These are phyloP conservation scores for Tuberolachnus salignus DNA, from an alignment of 2,888 invertebrate species.

Conservation along the genomic window DNA sequence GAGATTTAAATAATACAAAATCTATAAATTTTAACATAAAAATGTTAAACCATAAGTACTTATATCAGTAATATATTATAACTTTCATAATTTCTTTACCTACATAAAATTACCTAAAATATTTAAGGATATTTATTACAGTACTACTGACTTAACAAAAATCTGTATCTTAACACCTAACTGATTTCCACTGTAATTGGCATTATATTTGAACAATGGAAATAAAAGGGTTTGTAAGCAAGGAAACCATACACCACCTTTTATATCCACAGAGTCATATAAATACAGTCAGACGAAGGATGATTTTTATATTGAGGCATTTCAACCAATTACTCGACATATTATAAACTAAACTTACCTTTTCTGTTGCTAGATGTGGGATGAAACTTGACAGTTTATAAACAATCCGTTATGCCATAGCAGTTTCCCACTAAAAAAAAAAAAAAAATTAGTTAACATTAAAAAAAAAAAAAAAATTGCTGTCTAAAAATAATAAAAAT, in stretches of 20 bases:
- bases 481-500: too few species aligned
- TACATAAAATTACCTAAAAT: too few species aligned
- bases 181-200: neutral
- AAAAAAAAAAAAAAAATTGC: too few species aligned
- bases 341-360: conserved; percentile 33
- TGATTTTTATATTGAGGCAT: neutral
- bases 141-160: neutral
- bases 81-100: too few species aligned
- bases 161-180: neutral
- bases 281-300: neutral
- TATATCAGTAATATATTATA: too few species aligned
- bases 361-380: conserved; percentile 43
- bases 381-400: conserved; percentile 36
- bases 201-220: conserved; percentile 1
- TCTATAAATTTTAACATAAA: too few species aligned
- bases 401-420: conserved; percentile 31
- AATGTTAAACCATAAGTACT: too few species aligned
- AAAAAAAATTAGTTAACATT: neutral
- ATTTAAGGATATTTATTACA: neutral
- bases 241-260: conserved; percentile 40
- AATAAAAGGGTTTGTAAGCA: conserved; percentile 38
- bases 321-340: neutral
- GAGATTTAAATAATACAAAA: too few species aligned
- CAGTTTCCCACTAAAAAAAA: conserved; percentile 40
- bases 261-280: conserved; percentile 1